phyloP scores from a whole-genome alignment of 2,113 vertebrate genomes.

The Strix aluco region DNA sequence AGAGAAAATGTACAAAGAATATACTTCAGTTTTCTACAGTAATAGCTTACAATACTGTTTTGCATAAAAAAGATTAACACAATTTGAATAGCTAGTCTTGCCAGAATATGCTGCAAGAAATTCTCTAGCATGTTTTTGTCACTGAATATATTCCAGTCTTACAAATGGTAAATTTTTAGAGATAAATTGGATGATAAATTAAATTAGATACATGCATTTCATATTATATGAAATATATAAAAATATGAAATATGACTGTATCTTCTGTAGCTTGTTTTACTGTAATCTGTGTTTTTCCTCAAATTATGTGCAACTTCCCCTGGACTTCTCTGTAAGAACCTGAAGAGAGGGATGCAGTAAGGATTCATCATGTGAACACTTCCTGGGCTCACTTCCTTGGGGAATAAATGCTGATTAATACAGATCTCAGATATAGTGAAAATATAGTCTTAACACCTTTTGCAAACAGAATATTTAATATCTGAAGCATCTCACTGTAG shows the following conservation, averaged over 20 bases:
- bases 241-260: neutral
- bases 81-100: neutral
- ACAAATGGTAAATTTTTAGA: neutral
- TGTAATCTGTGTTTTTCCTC: neutral
- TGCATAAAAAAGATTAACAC: neutral
- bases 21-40: neutral
- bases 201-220: neutral
- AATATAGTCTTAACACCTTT: neutral
- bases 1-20: neutral
- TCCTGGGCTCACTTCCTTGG: neutral
- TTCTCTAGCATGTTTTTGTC: neutral
- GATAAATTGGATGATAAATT: neutral
- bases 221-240: neutral
- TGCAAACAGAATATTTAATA: neutral
- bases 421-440: neutral
- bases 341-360: neutral
- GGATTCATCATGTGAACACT: neutral
- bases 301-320: neutral
- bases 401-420: neutral
- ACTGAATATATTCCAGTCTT: neutral
- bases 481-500: neutral
- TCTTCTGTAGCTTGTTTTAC: neutral
- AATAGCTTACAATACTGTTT: neutral
- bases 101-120: neutral
- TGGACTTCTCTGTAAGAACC: neutral